Percentiles rank a stretch among this genome's conserved stretches.
Conservation (phyloP, 2,888 invertebrate genomes). For the Drosophila quinaria region DNA sequence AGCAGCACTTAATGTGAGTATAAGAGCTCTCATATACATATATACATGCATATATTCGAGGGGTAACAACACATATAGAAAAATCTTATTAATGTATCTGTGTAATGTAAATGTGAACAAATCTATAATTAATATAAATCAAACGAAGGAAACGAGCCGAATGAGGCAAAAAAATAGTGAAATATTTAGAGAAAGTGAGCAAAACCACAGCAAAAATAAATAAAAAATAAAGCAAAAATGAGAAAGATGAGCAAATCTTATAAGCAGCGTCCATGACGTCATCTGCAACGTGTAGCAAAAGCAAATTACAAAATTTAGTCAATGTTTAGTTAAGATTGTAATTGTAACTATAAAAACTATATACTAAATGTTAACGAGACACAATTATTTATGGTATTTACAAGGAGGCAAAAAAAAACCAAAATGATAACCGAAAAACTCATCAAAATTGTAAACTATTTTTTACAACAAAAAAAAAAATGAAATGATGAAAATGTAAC, state of each 20-base stretch:
- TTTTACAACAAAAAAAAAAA: slow-evolving; percentile 62
- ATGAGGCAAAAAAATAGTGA: slow-evolving; percentile 53
- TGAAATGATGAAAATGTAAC: slow-evolving; percentile 8
- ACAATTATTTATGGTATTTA: slow-evolving; percentile 79
- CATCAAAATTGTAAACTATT: slow-evolving; percentile 77
- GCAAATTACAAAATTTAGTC: slow-evolving; percentile 76
- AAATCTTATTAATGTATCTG: slow-evolving; percentile 65
- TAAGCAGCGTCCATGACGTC: slow-evolving; percentile 48
- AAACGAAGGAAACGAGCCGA: slow-evolving; percentile 21
- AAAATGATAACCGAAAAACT: slow-evolving; percentile 21
- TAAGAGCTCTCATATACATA: slow-evolving; percentile 19
- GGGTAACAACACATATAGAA: slow-evolving; percentile 38
- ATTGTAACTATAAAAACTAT: slow-evolving; percentile 53
- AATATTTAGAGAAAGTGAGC: slow-evolving; percentile 66
- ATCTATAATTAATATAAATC: slow-evolving; percentile 33
- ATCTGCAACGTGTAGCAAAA: slow-evolving; percentile 71
- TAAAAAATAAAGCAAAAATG: not conserved
- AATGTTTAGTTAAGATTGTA: slow-evolving; percentile 75
- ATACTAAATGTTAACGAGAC: slow-evolving; percentile 73
- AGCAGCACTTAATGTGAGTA: slow-evolving; percentile 40
- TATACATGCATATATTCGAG: slow-evolving; percentile 20
- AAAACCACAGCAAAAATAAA: not conserved
- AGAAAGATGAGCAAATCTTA: slow-evolving; percentile 18
- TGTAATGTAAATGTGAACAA: slow-evolving; percentile 72
- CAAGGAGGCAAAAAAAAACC: slow-evolving; percentile 44